A percentile compares a stretch with the other conserved stretches of the same genome.
Conservation (phyloP, 2,888 invertebrate genomes). For the Acrobasis consociella region DNA sequence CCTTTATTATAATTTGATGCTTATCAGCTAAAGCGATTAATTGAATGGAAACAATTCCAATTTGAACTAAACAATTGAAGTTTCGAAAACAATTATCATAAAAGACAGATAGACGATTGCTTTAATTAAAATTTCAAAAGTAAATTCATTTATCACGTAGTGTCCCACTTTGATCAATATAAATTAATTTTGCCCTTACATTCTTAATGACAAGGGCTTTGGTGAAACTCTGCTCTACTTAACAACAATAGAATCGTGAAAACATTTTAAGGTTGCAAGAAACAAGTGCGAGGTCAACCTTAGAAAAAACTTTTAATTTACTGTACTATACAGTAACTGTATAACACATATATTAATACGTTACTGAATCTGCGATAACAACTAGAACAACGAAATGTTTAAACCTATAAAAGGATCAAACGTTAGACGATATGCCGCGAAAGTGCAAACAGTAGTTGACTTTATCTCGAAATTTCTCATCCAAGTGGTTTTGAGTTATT, state of each 20-base stretch:
- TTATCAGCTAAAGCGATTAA: background rate
- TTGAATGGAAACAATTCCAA: constrained; percentile 10
- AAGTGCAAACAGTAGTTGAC: background rate
- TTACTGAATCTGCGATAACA: no score
- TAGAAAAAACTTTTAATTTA: constrained; percentile 31
- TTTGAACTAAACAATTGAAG: constrained; percentile 9
- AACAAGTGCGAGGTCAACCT: constrained; percentile 51
- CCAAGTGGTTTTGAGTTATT: no score
- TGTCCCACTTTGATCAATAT: constrained; percentile 7
- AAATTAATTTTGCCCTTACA: constrained; percentile 23
- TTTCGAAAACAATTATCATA: background rate
- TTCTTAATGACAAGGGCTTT: constrained; percentile 25
- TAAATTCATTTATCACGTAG: background rate
- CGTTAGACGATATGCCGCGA: background rate
- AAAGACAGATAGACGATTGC: background rate
- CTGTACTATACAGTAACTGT: background rate
- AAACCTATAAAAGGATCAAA: background rate
- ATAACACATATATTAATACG: no score
- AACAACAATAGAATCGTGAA: constrained; percentile 32
- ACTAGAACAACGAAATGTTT: background rate
- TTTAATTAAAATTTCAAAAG: constrained; percentile 7
- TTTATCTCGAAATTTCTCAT: background rate
- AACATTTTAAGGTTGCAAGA: constrained; percentile 43
- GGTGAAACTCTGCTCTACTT: constrained; percentile 19
- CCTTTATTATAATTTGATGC: constrained; percentile 28